Evolutionary conservation across 2,888 invertebrate species (phyloP), one percentile per base, ranked within the genome.

Genomic region (Choreutis nemorana): DNA sequence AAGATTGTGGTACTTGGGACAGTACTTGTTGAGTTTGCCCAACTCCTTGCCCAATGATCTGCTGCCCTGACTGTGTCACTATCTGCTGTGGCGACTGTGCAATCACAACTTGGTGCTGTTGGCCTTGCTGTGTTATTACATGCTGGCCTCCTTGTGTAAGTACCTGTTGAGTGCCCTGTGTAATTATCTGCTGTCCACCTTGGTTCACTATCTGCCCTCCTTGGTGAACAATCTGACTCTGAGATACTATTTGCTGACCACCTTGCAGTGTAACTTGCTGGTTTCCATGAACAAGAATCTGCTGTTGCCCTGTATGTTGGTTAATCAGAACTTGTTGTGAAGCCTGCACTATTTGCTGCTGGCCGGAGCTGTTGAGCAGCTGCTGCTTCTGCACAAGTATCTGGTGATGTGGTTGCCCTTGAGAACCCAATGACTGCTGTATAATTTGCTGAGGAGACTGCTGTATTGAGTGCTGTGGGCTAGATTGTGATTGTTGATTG

Each of bases 361-460:
- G 79, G 2, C 82, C 75, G 12, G 81, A 67, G 23, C 68, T 77
- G 45, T 82, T 83, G 2, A 83, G 60, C 6, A 83, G 70, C 39
- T 85, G 86, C 40, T 85, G 85, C 37, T 81, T 82, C 44, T 78
- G 79, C 7, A 78, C 77, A 12, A 78, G 45, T 43, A 78, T 75
- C 44, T 68, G 81, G 49, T 73, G 78, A 35, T 70, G 75, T 18
- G 70, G 59, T 51, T 66, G 84, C 29, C 63, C 78, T 58, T 82
- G 83, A 13, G 77, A 65, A 12, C 77, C 75, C 58, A 84, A 49
- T 47, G 81, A 54, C 41, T 86, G 86, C 53, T 85, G 82, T 14
- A 86, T 71, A 15, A 84, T 73, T 42, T 86, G 84, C 40, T 84
- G 82, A 27, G 81, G 81, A 11, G 70, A 46, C 37, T 84, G 83